Base-by-base conservation (phyloP, 2,888 invertebrate genomes). In the Eugnorisma glareosa region DNA sequence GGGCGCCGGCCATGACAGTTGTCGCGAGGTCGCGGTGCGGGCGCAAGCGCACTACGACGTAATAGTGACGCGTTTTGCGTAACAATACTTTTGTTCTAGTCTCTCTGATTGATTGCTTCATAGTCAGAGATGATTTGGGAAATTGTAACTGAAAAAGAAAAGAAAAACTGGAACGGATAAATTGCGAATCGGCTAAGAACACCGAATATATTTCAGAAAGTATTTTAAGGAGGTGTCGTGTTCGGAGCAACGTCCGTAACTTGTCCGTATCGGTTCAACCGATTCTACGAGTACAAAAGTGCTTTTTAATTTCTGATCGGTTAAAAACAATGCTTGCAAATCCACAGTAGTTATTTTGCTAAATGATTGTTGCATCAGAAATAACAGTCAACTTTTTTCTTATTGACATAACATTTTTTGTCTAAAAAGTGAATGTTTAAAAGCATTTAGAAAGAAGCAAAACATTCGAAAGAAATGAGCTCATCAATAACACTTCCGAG, bases 41-140 rank as follows among this genome's bases (percentile, higher is more conserved):
- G 59, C 61, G 63, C 84, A 57, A 37, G 74, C 87, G 83, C 83
- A 88, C 85, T 83, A 79, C 86, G 84, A 88, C 91, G 90, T 90
- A 89, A 91, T 89, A 82, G 82, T 91, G 90, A 91, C 91, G 92
- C 85, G 86, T 82, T 89, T 91, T 89, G 89, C 90, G 91, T 91
- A 91, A 90, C 86, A 83, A 84, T 79, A 77, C 77, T 81, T 82
- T 83, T 76, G 81, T 87, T 86, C 82, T 83, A 79, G 79, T 72
- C 57, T 63, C 54, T 76, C 73, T 73, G 67, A 85, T 83, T 71
- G 75, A 84, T 68, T 57, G 67, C 21, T 67, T 73, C 66, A 64
- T 71, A 76, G 48, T 64, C 35, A 69, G 21, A 28, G 28, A 67
- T 82, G 45, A 75, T 77, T 74, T 4, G 2, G 24, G 43, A 69